Evolutionary conservation across 2,113 vertebrate genomes (phyloP), one percentile per base, ranked within the genome.

Genomic region (Ptychochromis oligacanthus): DNA sequence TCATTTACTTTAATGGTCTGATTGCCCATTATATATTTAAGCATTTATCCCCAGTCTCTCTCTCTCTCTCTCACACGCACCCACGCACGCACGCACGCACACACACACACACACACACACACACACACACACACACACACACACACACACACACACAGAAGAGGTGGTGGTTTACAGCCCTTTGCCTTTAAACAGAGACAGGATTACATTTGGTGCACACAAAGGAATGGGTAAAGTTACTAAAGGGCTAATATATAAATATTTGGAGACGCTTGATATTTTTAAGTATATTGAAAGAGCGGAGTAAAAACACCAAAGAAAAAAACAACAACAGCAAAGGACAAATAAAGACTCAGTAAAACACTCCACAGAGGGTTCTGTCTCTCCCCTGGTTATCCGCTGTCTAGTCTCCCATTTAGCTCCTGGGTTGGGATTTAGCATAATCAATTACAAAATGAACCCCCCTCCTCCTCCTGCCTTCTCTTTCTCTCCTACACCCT

Each of bases 361-460:
- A 64, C 7, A 22, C 59, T 59, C 58, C 38, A 54, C 46, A n/a
- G 77, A 56, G 70, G 36, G 43, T 76, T 84, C 55, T 56, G 64
- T 81, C 64, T 83, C 14, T 74, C 55, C 34, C 82, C 62, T 46
- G 70, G 76, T 91, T 81, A 86, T 89, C 77, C 43, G 18, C 81
- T 85, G 90, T 93, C 89, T 89, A 82, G 93, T 54, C 89, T 83
- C 70, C 77, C 77, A 4, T 87, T 88, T 88, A 88, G 89, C 82
- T 75, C 75, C 64, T 49, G 59, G 62, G 54, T 80, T 24, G 13
- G 61, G 90, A 91, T 92, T 92, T 92, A 89, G 79, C 86, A 80
- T 89, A 90, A 92, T 93, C 92, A 92, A 91, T 94, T 91, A 93
- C 79, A 82, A 81, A 84, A 86, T 60, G 6, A 80, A 54, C 76